Base-by-base conservation (phyloP, 2,797 vertebrate species). In the Alcedo atthis region DNA sequence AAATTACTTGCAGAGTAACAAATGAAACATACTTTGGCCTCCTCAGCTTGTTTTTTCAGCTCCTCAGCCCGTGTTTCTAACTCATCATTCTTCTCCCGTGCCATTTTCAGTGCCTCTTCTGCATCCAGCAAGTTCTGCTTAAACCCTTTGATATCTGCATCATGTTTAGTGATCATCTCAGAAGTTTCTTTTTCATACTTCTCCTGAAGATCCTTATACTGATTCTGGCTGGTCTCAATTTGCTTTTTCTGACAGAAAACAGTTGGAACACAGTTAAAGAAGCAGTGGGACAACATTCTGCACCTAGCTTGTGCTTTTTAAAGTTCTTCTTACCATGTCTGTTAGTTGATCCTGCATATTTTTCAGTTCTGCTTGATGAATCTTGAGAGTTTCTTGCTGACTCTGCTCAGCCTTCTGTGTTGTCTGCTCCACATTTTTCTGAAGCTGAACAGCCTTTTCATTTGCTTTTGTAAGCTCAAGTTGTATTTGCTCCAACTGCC, bases 401-500 rank as follows among this genome's bases (percentile, higher is more conserved):
- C 97, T 98, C 85, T 98, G 98, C 57, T 98, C 98, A 48, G 98
- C 98, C 94, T 95, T 97, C 62, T 97, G 94, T 78, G 97, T 88
- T 49, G 98, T 96, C 68, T 98, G 98, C 73, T 97, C 97, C 68
- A 98, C 92, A 58, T 94, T 97, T 83, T 98, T 98, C 96, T 98
- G 97, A 17, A 98, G 96, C 76, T 97, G 85, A 68, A 97, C 98
- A 26, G 96, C 94, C 28, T 96, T 98, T 92, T 99, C 98, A 94
- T 97, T 98, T 69, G 98, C 98, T 94, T 98, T 98, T 37, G 96
- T 97, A n/a, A 99, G 97, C 46, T 98, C 97, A 16, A 97, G 95
- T 94, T 99, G 98, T 58, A 99, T 96, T 92, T 99, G 98, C 95
- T 99, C 98, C 30, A 99, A 93, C 81, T 97, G 97, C 97, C 99